Percentiles rank a stretch among this genome's conserved stretches.
Evolutionary conservation across 2,888 invertebrate genomes (phyloP).

Genomic region (Microctonus aethiopoides): DNA sequence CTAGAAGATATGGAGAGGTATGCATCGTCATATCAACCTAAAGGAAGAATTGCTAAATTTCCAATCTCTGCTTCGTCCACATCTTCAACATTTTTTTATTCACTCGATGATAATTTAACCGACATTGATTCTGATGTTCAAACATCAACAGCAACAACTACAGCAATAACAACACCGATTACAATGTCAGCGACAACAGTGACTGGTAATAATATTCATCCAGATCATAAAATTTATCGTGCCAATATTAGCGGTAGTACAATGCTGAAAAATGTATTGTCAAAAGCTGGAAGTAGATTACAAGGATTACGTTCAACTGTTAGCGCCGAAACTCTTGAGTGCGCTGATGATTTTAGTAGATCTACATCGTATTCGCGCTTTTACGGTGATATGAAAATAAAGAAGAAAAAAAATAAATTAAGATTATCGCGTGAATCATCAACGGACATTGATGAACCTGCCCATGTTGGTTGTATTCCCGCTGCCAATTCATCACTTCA

Average conservation of each 20-base stretch:
- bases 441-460: conserved; percentile 57
- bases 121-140: conserved; percentile 67
- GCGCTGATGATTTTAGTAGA: conserved; percentile 56
- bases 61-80: conserved; percentile 65
- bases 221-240: conserved; percentile 84
- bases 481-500: conserved; percentile 30
- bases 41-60: conserved; percentile 61
- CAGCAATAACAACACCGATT: background rate
- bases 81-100: conserved; percentile 72
- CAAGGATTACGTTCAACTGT: conserved; percentile 61
- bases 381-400: conserved; percentile 49
- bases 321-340: conserved; percentile 65
- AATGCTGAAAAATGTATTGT: conserved; percentile 64
- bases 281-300: conserved; percentile 61
- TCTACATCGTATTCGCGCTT: conserved; percentile 51
- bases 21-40: conserved; percentile 59
- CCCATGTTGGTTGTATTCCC: conserved; percentile 46
- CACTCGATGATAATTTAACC: conserved; percentile 67
- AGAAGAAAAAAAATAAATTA: conserved; percentile 55
- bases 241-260: conserved; percentile 61
- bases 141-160: background rate
- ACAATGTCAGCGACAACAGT: conserved; percentile 55
- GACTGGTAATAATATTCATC: conserved; percentile 71
- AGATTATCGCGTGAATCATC: conserved; percentile 57
- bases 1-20: conserved; percentile 76